Conservation (phyloP, 1,140 invertebrate genomes). For the Acromyrmex charruanus region DNA sequence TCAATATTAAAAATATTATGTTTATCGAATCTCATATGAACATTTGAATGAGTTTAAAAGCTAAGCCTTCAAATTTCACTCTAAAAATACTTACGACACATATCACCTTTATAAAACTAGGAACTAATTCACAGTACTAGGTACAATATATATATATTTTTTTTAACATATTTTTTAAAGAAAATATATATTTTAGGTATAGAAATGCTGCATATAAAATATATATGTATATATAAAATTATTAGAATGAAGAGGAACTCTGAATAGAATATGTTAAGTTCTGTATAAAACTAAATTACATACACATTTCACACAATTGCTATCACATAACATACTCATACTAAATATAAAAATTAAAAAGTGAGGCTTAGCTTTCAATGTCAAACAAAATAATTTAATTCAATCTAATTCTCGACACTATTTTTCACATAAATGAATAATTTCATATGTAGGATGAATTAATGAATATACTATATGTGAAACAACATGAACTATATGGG, state of each 20-base stretch:
- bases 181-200: conserved; percentile 26
- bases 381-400: conserved; percentile 66
- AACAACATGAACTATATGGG: conserved; percentile 61
- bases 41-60: conserved; percentile 74
- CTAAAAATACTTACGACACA: conserved; percentile 65
- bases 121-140: conserved; percentile 45
- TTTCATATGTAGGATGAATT: neutral
- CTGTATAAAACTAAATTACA: conserved; percentile 51
- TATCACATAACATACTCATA: conserved; percentile 43
- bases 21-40: conserved; percentile 55
- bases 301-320: conserved; percentile 41
- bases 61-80: conserved; percentile 74
- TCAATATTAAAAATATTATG: conserved; percentile 70
- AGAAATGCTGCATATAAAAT: conserved; percentile 46
- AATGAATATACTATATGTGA: conserved; percentile 6
- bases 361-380: conserved; percentile 78
- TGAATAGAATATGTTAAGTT: conserved; percentile 49
- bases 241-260: conserved; percentile 69
- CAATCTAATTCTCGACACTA: conserved; percentile 51
- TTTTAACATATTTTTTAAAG: conserved; percentile 48
- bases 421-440: conserved; percentile 72
- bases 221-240: conserved; percentile 45
- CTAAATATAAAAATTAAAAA: conserved; percentile 44
- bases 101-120: conserved; percentile 64
- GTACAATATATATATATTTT: neutral